Evolutionary conservation across 2,113 vertebrate species (phyloP), one percentile per base, ranked within the genome.

Genomic region (Phyllostomus discolor): DNA sequence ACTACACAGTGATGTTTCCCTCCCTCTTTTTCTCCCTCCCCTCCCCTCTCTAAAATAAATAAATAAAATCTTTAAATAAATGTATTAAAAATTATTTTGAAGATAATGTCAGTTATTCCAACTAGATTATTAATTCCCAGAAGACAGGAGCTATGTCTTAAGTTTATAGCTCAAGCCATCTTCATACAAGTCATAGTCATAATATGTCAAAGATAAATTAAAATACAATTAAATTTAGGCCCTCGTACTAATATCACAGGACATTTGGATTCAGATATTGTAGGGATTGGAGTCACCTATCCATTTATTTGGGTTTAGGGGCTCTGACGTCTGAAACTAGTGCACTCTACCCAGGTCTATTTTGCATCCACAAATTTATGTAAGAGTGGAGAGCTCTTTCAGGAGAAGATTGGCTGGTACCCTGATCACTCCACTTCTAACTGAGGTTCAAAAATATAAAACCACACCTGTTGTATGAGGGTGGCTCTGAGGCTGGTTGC

Each of bases 151-250:
- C 46, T 85, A 43, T 75, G 20, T 73, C 67, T 80, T 86, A 92
- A 94, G 41, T 62, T 82, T 90, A 86, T 5, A 94, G 5, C 17
- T 69, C 5, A 64, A n/a, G 69, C 12, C 22, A 84, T 35, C 91
- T 41, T 41, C 38, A 41, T 41, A 41, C 38, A 41, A 41, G 62
- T 67, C 50, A 92, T 38, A 86, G 67, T 72, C 35, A 54, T 73
- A 92, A n/a, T 35, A 93, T 90, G 59, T 78, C 52, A 94, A 78
- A 80, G 35, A 54, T 33, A 91, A 64, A 84, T 75, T 91, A 93
- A 85, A 94, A 91, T 67, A 93, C 12, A 82, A n/a, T 81, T 90
- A 80, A n/a, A 72, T 81, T 81, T 46, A 90, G n/a, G 7, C 12
- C 5, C 46, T 70, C 22, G 46, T 10, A 67, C 4, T 92, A 75